Percentiles rank a stretch among this genome's conserved stretches.
These are phyloP conservation scores for Drosophila nigricruria DNA, from an alignment of 2,888 invertebrate genomes.

Conservation along the genomic window DNA sequence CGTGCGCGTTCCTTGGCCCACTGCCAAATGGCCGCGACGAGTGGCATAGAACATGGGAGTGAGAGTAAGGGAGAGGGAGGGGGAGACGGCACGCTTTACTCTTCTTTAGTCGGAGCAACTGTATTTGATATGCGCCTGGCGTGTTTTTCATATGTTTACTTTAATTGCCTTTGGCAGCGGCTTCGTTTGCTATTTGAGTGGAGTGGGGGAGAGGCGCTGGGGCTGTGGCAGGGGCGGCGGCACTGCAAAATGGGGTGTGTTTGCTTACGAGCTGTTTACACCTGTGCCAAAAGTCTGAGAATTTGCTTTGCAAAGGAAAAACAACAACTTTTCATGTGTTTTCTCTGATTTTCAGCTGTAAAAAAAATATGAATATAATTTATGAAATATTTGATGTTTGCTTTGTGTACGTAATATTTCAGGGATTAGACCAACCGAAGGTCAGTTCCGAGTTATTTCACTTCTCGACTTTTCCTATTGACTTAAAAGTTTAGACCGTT, in stretches of 20 bases:
- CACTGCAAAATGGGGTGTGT: slow-evolving; percentile 12
- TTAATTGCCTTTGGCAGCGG: slow-evolving; percentile 64
- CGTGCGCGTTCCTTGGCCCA: slow-evolving; percentile 68
- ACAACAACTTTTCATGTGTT: slow-evolving; percentile 4
- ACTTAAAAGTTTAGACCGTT: slow-evolving; percentile 36
- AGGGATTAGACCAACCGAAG: slow-evolving; percentile 39
- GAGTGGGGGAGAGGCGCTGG: neutral
- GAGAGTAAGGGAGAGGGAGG: neutral
- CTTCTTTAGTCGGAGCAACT: slow-evolving; percentile 23
- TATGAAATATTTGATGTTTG: slow-evolving; percentile 40
- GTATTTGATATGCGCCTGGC: slow-evolving; percentile 58
- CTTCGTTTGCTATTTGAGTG: slow-evolving; percentile 30
- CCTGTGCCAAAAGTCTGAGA: slow-evolving; percentile 61
- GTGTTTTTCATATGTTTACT: slow-evolving; percentile 60
- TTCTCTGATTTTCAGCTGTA: neutral
- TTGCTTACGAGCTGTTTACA: slow-evolving; percentile 69
- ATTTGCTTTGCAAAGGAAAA: slow-evolving; percentile 24
- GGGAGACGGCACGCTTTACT: neutral
- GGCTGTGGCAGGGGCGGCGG: neutral
- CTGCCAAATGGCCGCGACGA: slow-evolving; percentile 52
- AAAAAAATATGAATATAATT: slow-evolving; percentile 15
- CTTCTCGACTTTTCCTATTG: slow-evolving; percentile 26
- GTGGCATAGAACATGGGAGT: neutral
- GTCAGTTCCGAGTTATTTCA: slow-evolving; percentile 37
- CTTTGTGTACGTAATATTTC: slow-evolving; percentile 36